Conservation (phyloP, 2,797 vertebrate species). For the Mormyrus hasselquistii region DNA sequence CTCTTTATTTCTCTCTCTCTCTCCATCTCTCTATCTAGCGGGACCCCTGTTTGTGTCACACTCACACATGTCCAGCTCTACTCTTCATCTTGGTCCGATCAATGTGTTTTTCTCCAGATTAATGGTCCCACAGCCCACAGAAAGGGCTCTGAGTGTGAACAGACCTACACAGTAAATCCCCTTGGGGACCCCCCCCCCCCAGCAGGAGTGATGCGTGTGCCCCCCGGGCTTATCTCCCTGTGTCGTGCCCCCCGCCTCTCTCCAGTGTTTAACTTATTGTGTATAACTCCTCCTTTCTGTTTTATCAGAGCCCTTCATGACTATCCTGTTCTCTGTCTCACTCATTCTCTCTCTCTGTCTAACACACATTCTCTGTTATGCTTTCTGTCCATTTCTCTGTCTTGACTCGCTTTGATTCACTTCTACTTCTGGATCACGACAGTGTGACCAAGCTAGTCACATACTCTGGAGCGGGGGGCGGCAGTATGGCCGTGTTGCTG, state of each 20-base stretch:
- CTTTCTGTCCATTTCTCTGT: neutral
- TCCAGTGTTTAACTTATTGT: neutral
- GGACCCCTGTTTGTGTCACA: no score
- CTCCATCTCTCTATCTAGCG: neutral
- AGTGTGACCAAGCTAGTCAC: neutral
- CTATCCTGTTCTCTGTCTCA: neutral
- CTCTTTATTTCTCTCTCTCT: neutral
- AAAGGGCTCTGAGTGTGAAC: neutral
- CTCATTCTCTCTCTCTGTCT: neutral
- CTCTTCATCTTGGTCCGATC: neutral
- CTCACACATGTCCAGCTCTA: neutral
- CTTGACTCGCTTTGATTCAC: neutral
- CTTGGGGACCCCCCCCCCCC: no score
- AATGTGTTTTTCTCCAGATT: slow-evolving; percentile 8
- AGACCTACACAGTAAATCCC: neutral
- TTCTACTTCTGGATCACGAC: neutral
- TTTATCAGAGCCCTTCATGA: neutral
- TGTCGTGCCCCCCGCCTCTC: neutral
- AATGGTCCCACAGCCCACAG: neutral
- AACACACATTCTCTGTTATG: neutral
- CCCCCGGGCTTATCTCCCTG: neutral
- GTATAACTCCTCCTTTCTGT: neutral
- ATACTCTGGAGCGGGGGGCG: neutral
- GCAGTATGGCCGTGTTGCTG: no score
- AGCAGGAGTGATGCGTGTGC: neutral